Percentiles rank a stretch among this genome's conserved stretches.
Conservation (phyloP, 2,113 vertebrate species). For the Murina feae region DNA sequence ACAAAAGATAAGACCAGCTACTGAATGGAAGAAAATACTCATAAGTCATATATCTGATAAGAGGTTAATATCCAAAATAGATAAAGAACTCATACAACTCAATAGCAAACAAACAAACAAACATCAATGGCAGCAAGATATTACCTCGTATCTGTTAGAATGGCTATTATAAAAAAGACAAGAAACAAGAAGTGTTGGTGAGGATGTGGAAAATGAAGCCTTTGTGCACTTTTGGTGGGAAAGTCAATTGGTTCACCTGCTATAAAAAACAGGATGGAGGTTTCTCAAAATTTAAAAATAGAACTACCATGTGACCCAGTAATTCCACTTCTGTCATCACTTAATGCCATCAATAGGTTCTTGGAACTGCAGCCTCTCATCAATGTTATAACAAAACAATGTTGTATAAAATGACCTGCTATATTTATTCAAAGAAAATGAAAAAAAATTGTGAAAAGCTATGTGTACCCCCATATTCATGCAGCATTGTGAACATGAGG, state of each 20-base stretch:
- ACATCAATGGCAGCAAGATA: background rate
- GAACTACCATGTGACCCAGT: background rate
- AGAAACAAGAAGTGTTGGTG: background rate
- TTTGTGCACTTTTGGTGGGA: background rate
- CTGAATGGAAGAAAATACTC: background rate
- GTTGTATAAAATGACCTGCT: background rate
- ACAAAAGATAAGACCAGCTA: background rate
- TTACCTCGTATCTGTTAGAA: background rate
- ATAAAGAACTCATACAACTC: background rate
- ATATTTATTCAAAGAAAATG: background rate
- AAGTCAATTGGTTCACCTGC: background rate
- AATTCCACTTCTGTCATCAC: background rate
- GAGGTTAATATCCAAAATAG: background rate
- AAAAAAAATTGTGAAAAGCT: background rate
- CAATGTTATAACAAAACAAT: background rate
- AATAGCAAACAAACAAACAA: background rate
- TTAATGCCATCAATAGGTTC: background rate
- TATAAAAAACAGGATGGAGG: background rate
- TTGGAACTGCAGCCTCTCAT: background rate
- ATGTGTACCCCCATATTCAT: background rate
- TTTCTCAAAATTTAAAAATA: background rate
- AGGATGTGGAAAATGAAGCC: background rate
- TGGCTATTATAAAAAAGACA: background rate
- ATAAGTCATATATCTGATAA: background rate
- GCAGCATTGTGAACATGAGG: background rate